Base-by-base conservation (phyloP, 2,113 vertebrate species). In the Lipophrys pholis region DNA sequence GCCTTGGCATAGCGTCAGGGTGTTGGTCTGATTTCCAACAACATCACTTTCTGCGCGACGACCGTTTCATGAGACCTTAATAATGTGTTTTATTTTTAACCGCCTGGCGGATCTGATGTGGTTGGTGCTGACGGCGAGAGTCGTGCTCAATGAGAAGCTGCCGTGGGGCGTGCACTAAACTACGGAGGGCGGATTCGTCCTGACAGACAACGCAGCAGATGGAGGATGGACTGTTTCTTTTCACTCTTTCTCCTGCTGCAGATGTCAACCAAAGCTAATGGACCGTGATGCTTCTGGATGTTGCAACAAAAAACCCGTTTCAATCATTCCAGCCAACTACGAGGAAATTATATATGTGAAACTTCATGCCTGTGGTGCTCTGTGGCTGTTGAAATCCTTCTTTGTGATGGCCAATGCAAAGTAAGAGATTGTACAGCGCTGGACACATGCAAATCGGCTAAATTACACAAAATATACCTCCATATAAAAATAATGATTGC, bases 31-130 rank as follows among this genome's bases (percentile, higher is more conserved):
- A 45, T 83, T 87, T 91, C 88, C 80, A 69, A 46, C 43, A 55
- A 82, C 72, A 49, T 73, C 87, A 70, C 79, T 84, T 64, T 78
- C 53, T 49, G 77, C 69, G 60, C 11, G 40, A 76, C 65, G 62
- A 76, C 82, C 30, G 54, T 61, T 61, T 84, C 62, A 51, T 73
- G 38, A 83, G 73, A 76, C 62, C 75, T 81, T 85, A 86, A 89
- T 89, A 80, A 82, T 46, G 59, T 43, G 70, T 66, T 86, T 82
- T 90, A 90, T 92, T 92, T 90, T 89, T 87, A 87, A 79, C 73
- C 6, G 49, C 74, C 56, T 69, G 51, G 8, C 11, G 67, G 72
- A 70, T 73, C 62, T 79, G 79, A 87, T 85, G 87, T 77, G 78
- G 85, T 42, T 2, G 40, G 56, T 11, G 17, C 53, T 21, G 64